Evolutionary conservation across 2,888 invertebrate species (phyloP), one percentile per base, ranked within the genome.

Genomic region (Anticlea derivata): DNA sequence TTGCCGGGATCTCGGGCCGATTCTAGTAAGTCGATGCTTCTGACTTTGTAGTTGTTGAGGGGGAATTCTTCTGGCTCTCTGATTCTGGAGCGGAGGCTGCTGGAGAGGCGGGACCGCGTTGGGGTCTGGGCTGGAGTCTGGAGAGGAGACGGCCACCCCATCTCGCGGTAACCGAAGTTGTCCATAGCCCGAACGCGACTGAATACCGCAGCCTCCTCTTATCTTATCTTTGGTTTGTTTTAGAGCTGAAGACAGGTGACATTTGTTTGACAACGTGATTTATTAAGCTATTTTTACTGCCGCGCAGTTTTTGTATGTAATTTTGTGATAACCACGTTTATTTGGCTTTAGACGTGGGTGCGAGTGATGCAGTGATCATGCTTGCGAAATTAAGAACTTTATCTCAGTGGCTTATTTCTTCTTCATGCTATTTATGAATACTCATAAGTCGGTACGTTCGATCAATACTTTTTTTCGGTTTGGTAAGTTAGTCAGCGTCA

Each of bases 151-250:
- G 86, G 80, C 84, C 88, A 87, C 66, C 92, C 92, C 87, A 93
- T 92, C 55, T 90, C 90, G 72, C 89, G 87, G 74, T 93, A 93
- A 67, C 93, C 93, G 74, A 93, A 92, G 91, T 93, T 93, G 84
- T 93, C 93, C 93, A 93, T 87, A 65, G 78, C 67, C 60, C 60
- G 66, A 67, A 55, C 66, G 71, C 70, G 70, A 89, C 86, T 88
- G 80, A 77, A 53, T 59, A 54, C 55, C 60, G 55, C 72, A 56
- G 54, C 35, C 13, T 44, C 35, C 13, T 31, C 31, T 53, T 86
- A 86, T 88, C 86, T 89, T 87, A 90, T 90, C 89, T 88, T 86
- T 68, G 44, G 66, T 71, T 74, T 79, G 74, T 76, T 77, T 74
- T 70, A 58, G 60, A 72, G 73, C 73, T 70, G 66, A 55, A 74